These are phyloP conservation scores for Drosophila kanapiae DNA, from an alignment of 1,140 invertebrate species.

Conservation along the genomic window DNA sequence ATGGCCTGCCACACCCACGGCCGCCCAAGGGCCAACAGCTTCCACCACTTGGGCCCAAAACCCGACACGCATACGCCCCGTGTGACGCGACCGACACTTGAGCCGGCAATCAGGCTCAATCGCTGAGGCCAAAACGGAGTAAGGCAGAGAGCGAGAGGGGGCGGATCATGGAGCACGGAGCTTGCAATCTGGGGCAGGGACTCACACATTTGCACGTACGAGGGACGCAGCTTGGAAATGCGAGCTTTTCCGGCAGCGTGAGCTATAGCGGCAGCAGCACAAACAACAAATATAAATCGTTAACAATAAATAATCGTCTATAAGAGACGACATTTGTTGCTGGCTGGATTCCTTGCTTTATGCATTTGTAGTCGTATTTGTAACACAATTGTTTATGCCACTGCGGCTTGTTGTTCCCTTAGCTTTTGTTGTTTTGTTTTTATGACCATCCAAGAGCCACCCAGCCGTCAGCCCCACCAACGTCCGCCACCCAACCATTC, in stretches of 20 bases:
- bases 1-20: constrained; percentile 23
- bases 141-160: background rate
- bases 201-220: constrained; percentile 71
- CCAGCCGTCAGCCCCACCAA: constrained; percentile 15
- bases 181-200: constrained; percentile 73
- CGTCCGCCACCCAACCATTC: constrained; percentile 1
- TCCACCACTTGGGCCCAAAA: constrained; percentile 17
- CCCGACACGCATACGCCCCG: constrained; percentile 61
- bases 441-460: constrained; percentile 47
- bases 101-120: constrained; percentile 81
- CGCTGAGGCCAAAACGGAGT: constrained; percentile 58
- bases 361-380: constrained; percentile 82
- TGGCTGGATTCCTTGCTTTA: constrained; percentile 59
- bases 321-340: constrained; percentile 62
- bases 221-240: constrained; percentile 63
- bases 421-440: constrained; percentile 66
- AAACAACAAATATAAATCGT: constrained; percentile 78
- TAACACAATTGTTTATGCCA: constrained; percentile 82
- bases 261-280: constrained; percentile 18
- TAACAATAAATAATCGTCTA: constrained; percentile 83
- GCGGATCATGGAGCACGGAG: constrained; percentile 19
- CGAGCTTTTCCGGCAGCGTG: constrained; percentile 52
- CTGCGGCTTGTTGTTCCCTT: constrained; percentile 57
- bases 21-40: constrained; percentile 5
- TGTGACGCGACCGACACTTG: constrained; percentile 77